These are phyloP conservation scores for Ptiloglossa arizonensis DNA, from an alignment of 1,140 invertebrate species.

Conservation along the genomic window DNA sequence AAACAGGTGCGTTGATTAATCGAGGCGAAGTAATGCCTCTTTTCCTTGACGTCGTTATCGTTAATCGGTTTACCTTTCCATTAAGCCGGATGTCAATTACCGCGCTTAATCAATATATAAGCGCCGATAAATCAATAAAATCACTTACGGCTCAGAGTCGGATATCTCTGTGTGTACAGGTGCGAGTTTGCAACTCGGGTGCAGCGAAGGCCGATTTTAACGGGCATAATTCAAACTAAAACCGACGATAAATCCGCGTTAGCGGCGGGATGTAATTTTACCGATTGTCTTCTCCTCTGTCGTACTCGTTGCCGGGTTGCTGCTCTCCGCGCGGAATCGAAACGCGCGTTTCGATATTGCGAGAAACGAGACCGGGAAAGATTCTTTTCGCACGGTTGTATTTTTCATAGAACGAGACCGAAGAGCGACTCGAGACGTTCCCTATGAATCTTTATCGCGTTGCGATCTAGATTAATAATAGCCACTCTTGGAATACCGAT, in stretches of 20 bases:
- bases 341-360: too few species aligned
- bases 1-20: slow-evolving; percentile 56
- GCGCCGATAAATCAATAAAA: slow-evolving; percentile 38
- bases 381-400: too few species aligned
- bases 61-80: slow-evolving; percentile 50
- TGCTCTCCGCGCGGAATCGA: too few species aligned
- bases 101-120: slow-evolving; percentile 46
- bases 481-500: too few species aligned
- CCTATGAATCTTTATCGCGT: too few species aligned
- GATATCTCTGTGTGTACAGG: slow-evolving; percentile 34
- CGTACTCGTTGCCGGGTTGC: neutral
- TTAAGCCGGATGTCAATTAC: slow-evolving; percentile 46
- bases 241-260: neutral
- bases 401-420: too few species aligned
- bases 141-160: slow-evolving; percentile 21
- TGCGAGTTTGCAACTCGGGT: neutral
- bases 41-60: slow-evolving; percentile 47
- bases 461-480: too few species aligned
- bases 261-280: neutral
- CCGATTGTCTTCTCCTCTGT: neutral
- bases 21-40: slow-evolving; percentile 43
- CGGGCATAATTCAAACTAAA: slow-evolving; percentile 8
- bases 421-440: too few species aligned
- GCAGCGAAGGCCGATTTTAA: slow-evolving; percentile 7
- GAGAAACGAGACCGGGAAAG: too few species aligned